Evolutionary conservation across 2,888 invertebrate species (phyloP).

Genomic region (Crossocerus cetratus): DNA sequence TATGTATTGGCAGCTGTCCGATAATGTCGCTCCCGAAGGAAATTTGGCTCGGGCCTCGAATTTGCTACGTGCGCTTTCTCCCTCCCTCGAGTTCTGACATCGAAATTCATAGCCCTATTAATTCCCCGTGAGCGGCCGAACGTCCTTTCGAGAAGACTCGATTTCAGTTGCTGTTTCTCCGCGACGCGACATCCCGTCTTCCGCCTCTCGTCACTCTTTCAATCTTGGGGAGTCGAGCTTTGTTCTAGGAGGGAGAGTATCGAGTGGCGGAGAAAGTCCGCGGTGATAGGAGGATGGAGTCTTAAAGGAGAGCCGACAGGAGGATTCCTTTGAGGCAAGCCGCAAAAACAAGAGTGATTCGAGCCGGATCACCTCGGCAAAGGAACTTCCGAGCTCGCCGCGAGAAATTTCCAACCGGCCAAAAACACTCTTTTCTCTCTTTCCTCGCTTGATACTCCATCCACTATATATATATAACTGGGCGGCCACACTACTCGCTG

Average conservation of each 20-base stretch:
- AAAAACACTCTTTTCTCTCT: no score
- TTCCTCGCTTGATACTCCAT: no score
- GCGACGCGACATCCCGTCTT: no score
- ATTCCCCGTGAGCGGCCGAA: no score
- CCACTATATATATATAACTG: no score
- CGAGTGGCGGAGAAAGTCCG: neutral
- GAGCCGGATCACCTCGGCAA: neutral
- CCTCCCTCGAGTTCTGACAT: no score
- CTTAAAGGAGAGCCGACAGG: neutral
- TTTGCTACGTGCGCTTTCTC: neutral
- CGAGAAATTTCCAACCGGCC: neutral
- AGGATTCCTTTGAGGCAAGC: constrained; percentile 14
- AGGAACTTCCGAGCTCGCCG: neutral
- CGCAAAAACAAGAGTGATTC: constrained; percentile 31
- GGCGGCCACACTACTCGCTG: no score
- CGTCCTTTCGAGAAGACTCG: no score
- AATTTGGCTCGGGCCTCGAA: constrained; percentile 9
- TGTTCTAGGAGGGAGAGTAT: neutral
- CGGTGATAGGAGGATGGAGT: neutral
- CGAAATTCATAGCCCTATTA: no score
- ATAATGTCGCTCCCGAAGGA: constrained; percentile 31
- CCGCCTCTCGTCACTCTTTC: no score
- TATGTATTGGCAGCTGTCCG: constrained; percentile 26
- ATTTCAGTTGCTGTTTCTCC: no score
- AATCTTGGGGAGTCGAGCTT: neutral